Conservation (phyloP, 2,888 invertebrate species). For the Bellardia pandia region DNA sequence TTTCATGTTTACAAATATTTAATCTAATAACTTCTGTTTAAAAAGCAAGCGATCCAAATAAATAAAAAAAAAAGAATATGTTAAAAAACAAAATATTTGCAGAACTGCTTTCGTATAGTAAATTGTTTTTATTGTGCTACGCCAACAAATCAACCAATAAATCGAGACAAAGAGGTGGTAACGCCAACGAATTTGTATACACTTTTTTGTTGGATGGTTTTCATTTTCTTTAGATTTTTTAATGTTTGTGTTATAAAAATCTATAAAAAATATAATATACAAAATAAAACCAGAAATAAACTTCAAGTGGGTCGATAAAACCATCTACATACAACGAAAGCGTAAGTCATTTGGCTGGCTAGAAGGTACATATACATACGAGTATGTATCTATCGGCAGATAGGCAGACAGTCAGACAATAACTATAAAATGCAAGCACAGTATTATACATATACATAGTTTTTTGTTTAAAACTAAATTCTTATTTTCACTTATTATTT, state of each 20-base stretch:
- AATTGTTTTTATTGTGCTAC: too few species aligned
- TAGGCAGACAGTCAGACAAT: background rate
- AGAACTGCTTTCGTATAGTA: too few species aligned
- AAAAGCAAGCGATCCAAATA: too few species aligned
- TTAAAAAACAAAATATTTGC: too few species aligned
- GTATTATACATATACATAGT: background rate
- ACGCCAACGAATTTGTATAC: slow-evolving; percentile 51
- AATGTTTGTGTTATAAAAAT: slow-evolving; percentile 42
- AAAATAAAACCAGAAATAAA: slow-evolving; percentile 66
- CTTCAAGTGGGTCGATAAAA: slow-evolving; percentile 69
- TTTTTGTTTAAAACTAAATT: background rate
- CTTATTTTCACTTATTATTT: background rate
- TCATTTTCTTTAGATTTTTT: background rate
- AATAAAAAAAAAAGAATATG: too few species aligned
- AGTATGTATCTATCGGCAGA: slow-evolving; percentile 1
- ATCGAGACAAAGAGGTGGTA: slow-evolving; percentile 40
- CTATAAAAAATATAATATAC: slow-evolving; percentile 7
- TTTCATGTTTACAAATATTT: too few species aligned
- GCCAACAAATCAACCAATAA: background rate
- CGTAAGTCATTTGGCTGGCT: background rate
- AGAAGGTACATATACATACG: too few species aligned
- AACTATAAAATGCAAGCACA: slow-evolving; percentile 10
- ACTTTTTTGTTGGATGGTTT: slow-evolving; percentile 10
- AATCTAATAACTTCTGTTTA: too few species aligned
- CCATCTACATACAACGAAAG: slow-evolving; percentile 30